These are phyloP conservation scores for Melieria picta DNA, from an alignment of 2,888 invertebrate species.

Conservation along the genomic window DNA sequence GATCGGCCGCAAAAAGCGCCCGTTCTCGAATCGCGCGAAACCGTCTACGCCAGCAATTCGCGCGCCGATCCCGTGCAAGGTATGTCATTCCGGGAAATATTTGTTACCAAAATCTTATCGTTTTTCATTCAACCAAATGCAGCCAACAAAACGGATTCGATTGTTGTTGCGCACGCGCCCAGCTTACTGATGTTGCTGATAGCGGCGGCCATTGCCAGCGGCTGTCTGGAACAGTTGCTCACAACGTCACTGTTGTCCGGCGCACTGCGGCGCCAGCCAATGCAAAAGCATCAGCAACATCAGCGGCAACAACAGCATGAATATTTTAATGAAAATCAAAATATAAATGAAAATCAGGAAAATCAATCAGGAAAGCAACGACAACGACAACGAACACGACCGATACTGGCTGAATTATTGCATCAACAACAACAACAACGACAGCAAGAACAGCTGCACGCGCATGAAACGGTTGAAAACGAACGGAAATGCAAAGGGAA, in stretches of 20 bases:
- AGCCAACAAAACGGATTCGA: constrained; percentile 62
- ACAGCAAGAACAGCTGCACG: constrained; percentile 29
- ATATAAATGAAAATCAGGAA: background rate
- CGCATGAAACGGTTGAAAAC: constrained; percentile 17
- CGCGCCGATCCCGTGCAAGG: constrained; percentile 79
- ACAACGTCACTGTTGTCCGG: constrained; percentile 18
- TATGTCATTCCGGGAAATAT: constrained; percentile 68
- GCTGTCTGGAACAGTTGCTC: constrained; percentile 45
- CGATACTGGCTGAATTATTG: background rate
- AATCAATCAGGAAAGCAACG: constrained; percentile 17
- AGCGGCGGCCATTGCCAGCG: constrained; percentile 50
- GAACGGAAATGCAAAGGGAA: constrained; percentile 19
- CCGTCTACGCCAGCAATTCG: constrained; percentile 69
- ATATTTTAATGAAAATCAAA: constrained; percentile 1
- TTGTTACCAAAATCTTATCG: constrained; percentile 67
- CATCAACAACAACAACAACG: constrained; percentile 23
- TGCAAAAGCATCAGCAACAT: constrained; percentile 14
- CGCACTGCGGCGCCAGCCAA: constrained; percentile 24
- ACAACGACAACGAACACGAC: background rate
- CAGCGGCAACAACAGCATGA: constrained; percentile 14
- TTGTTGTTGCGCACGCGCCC: constrained; percentile 53
- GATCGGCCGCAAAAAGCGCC: constrained; percentile 75
- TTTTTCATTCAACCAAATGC: constrained; percentile 65
- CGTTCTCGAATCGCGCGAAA: constrained; percentile 76
- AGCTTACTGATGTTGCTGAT: constrained; percentile 51